phyloP scores from a whole-genome alignment of 2,113 vertebrate genomes.

The Nerophis ophidion region DNA sequence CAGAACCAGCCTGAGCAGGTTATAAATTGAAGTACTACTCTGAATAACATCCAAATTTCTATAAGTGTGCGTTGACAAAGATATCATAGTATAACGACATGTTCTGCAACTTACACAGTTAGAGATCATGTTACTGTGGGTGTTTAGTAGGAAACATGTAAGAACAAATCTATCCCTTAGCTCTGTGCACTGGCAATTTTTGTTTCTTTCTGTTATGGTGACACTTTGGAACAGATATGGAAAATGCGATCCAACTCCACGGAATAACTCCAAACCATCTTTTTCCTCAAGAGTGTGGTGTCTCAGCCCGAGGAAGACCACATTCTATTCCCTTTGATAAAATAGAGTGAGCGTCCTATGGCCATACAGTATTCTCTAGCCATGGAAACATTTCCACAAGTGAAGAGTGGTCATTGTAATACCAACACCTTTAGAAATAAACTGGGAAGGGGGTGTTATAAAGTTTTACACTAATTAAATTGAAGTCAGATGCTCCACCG shows the following conservation, averaged over 20 bases:
- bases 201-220: conserved; percentile 53
- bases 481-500: conserved; percentile 39
- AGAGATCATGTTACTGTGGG: too few species aligned
- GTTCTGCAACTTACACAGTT: too few species aligned
- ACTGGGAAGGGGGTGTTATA: conserved; percentile 13
- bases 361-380: conserved; percentile 39
- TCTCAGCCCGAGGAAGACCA: conserved; percentile 53
- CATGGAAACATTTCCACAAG: neutral
- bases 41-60: too few species aligned
- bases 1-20: too few species aligned
- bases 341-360: conserved; percentile 42
- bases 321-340: conserved; percentile 55
- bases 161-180: conserved; percentile 31
- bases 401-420: conserved; percentile 14
- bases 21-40: too few species aligned
- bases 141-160: neutral
- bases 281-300: conserved; percentile 55
- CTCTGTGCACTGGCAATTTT: conserved; percentile 56
- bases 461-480: conserved; percentile 29
- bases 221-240: conserved; percentile 58
- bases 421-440: conserved; percentile 26
- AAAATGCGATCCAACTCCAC: conserved; percentile 49
- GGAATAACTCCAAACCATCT: conserved; percentile 42
- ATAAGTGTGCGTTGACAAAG: too few species aligned
- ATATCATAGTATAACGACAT: too few species aligned